phyloP scores from a whole-genome alignment of 2,888 invertebrate genomes.

The Tribolium freemani region DNA sequence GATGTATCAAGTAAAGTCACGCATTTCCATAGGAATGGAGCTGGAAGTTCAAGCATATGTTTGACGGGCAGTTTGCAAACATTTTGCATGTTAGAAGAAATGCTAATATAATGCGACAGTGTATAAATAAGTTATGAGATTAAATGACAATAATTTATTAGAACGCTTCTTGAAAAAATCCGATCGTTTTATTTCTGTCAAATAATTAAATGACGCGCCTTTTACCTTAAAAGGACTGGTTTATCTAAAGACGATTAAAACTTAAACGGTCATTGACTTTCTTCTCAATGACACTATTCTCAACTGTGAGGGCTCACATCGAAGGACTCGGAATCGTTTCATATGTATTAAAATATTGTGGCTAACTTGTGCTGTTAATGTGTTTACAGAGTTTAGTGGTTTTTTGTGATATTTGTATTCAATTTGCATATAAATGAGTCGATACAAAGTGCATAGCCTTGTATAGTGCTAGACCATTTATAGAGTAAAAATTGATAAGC shows the following conservation, averaged over 20 bases:
- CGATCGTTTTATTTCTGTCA: constrained; percentile 37
- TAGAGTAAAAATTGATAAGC: constrained; percentile 51
- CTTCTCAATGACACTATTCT: constrained; percentile 24
- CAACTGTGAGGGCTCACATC: constrained; percentile 17
- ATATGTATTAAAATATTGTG: constrained; percentile 26
- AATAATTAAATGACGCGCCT: constrained; percentile 45
- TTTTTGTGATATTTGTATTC: constrained; percentile 46
- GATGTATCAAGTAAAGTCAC: constrained; percentile 41
- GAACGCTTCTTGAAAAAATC: constrained; percentile 10
- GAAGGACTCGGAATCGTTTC: constrained; percentile 18
- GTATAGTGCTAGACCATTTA: constrained; percentile 47
- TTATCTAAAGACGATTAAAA: constrained; percentile 39
- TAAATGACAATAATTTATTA: constrained; percentile 41
- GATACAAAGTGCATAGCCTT: constrained; percentile 55
- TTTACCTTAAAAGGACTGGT: constrained; percentile 43
- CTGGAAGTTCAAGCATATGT: constrained; percentile 23
- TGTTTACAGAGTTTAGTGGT: constrained; percentile 41
- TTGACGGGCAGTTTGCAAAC: constrained; percentile 26
- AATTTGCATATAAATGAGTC: constrained; percentile 55
- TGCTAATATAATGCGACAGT: constrained; percentile 25
- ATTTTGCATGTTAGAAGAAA: constrained; percentile 25
- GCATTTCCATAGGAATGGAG: constrained; percentile 37
- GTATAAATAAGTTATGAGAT: constrained; percentile 38
- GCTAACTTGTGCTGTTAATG: constrained; percentile 22
- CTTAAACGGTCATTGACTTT: constrained; percentile 37